phyloP scores from a whole-genome alignment of 2,888 invertebrate species.

The Hoplodrina ambigua region DNA sequence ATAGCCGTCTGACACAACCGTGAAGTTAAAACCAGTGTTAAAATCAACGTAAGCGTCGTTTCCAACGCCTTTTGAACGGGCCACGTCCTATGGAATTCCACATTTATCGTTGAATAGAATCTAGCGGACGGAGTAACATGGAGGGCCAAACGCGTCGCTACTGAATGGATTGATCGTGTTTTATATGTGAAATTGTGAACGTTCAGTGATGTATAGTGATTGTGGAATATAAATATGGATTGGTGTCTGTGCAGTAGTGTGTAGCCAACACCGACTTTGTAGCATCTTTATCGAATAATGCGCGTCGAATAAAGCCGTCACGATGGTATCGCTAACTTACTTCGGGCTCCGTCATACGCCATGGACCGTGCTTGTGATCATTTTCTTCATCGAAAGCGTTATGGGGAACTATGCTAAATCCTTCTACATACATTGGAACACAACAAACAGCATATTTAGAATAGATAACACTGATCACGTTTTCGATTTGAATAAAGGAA shows the following conservation, averaged over 20 bases:
- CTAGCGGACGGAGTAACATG: constrained; percentile 87
- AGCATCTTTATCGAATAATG: constrained; percentile 79
- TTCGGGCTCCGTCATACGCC: constrained; percentile 86
- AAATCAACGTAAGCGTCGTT: constrained; percentile 71
- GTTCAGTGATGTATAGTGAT: constrained; percentile 71
- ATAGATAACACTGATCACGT: constrained; percentile 99
- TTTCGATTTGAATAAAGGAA: constrained; percentile 98
- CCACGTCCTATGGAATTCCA: constrained; percentile 89
- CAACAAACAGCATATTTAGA: constrained; percentile 97
- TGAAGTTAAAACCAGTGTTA: constrained; percentile 69
- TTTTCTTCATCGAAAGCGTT: constrained; percentile 92
- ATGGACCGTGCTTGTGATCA: constrained; percentile 90
- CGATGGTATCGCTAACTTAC: constrained; percentile 86
- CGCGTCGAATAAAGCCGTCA: constrained; percentile 78
- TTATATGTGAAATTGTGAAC: constrained; percentile 77
- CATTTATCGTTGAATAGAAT: constrained; percentile 90
- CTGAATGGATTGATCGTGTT: constrained; percentile 81
- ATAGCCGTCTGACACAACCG: constrained; percentile 68
- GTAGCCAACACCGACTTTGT: constrained; percentile 56
- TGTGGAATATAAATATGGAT: constrained; percentile 81
- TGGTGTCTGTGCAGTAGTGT: constrained; percentile 74
- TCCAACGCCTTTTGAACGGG: constrained; percentile 78
- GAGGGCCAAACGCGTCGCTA: constrained; percentile 86
- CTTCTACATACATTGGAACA: constrained; percentile 97
- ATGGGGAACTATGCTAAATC: constrained; percentile 95